These are phyloP conservation scores for Eupithecia inturbata DNA, from an alignment of 2,888 invertebrate genomes.

Conservation along the genomic window DNA sequence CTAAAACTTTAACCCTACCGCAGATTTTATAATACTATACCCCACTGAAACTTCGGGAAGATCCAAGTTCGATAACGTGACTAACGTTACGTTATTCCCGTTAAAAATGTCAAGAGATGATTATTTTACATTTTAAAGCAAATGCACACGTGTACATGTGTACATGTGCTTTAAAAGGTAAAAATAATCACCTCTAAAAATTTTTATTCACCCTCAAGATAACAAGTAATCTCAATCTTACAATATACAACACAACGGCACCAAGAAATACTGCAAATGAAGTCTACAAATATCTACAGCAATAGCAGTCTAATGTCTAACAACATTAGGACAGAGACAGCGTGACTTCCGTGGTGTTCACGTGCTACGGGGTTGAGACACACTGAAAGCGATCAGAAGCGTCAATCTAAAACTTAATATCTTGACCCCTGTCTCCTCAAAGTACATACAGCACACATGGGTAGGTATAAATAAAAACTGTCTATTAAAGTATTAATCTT, in stretches of 20 bases:
- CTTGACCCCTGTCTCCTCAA: too few species aligned
- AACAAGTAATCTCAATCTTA: not conserved
- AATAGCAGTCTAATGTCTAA: conserved; percentile 11
- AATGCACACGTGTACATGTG: too few species aligned
- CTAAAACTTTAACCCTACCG: not conserved
- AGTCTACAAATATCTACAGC: not conserved
- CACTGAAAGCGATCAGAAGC: not conserved
- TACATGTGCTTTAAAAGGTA: not conserved
- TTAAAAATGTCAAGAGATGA: too few species aligned
- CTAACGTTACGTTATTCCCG: too few species aligned
- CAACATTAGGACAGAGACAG: not conserved
- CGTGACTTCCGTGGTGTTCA: not conserved
- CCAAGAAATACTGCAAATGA: conserved; percentile 11
- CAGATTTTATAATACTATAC: too few species aligned
- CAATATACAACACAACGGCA: not conserved
- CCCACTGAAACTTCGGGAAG: not conserved
- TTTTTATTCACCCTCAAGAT: not conserved
- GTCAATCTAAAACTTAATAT: too few species aligned
- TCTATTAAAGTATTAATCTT: too few species aligned
- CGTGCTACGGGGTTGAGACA: not conserved
- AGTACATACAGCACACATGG: too few species aligned
- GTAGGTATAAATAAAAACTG: too few species aligned
- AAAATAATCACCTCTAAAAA: not conserved
- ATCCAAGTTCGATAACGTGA: not conserved
- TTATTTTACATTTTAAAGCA: too few species aligned